Evolutionary conservation across 2,888 invertebrate genomes (phyloP).

Genomic region (Ectemnius cavifrons): DNA sequence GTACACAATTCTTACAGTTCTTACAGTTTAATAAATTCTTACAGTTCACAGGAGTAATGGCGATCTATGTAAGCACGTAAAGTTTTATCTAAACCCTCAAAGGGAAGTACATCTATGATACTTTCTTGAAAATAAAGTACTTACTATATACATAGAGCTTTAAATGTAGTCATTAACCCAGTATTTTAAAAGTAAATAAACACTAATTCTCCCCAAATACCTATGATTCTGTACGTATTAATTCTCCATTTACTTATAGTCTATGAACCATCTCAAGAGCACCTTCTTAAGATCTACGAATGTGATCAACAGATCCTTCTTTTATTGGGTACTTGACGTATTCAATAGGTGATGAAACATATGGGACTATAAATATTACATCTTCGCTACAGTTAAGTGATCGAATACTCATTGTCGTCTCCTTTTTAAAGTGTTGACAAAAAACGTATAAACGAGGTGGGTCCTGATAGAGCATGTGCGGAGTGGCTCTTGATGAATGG

Average conservation of each 20-base stretch:
- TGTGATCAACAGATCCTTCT: constrained; percentile 48
- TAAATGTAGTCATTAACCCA: constrained; percentile 19
- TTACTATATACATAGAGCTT: background rate
- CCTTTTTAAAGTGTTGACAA: constrained; percentile 81
- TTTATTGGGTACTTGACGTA: constrained; percentile 62
- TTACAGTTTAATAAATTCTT: too few relatives aligned
- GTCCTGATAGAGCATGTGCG: constrained; percentile 94
- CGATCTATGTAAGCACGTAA: constrained; percentile 21
- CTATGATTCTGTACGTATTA: too few relatives aligned
- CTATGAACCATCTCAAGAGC: too few relatives aligned
- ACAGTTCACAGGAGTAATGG: constrained; percentile 18
- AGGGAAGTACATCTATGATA: constrained; percentile 9
- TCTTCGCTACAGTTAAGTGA: background rate
- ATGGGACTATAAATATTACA: constrained; percentile 1
- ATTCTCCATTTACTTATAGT: too few relatives aligned
- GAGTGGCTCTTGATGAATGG: constrained; percentile 97
- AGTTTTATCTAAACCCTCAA: too few relatives aligned
- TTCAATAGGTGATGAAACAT: constrained; percentile 63
- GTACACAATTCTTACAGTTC: too few relatives aligned
- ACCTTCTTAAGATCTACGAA: too few relatives aligned
- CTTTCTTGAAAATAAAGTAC: background rate
- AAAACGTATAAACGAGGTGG: constrained; percentile 84
- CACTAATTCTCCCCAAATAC: too few relatives aligned
- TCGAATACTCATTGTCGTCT: background rate
- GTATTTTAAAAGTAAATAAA: constrained; percentile 26